A percentile compares a stretch with the other conserved stretches of the same genome.
Evolutionary conservation across 2,797 vertebrate genomes (phyloP).

Genomic region (Lithobates sylvaticus): DNA sequence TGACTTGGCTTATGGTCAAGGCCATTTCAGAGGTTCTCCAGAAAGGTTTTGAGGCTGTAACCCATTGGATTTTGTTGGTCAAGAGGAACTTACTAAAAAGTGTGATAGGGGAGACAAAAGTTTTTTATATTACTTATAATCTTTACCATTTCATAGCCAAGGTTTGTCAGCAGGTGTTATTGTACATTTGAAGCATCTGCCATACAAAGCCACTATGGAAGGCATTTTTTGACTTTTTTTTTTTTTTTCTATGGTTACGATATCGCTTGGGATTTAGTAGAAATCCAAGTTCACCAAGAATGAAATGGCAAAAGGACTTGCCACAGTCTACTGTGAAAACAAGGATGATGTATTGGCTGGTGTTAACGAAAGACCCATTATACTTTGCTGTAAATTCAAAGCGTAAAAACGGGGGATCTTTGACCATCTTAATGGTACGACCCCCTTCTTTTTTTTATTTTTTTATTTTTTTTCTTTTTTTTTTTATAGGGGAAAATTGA

Average conservation of each 20-base stretch:
- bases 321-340: slow-evolving; percentile 88
- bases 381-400: no score
- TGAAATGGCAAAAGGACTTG: slow-evolving; percentile 85
- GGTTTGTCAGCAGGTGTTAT: slow-evolving; percentile 76
- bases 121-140: slow-evolving; percentile 70
- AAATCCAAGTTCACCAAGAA: slow-evolving; percentile 84
- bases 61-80: slow-evolving; percentile 73
- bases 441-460: no score
- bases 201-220: slow-evolving; percentile 86
- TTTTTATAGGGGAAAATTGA: no score
- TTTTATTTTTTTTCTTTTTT: no score
- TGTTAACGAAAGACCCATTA: slow-evolving; percentile 86
- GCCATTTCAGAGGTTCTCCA: slow-evolving; percentile 71
- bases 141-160: slow-evolving; percentile 73
- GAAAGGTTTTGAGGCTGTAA: slow-evolving; percentile 66
- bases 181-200: slow-evolving; percentile 88
- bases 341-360: slow-evolving; percentile 89
- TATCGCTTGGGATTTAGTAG: slow-evolving; percentile 91
- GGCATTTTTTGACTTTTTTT: slow-evolving; percentile 91
- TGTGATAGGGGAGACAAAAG: slow-evolving; percentile 75
- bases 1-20: slow-evolving; percentile 68
- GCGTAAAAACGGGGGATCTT: no score
- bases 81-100: slow-evolving; percentile 59
- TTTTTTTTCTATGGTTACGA: slow-evolving; percentile 84
- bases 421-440: no score